Evolutionary conservation across 2,113 vertebrate species (phyloP), one percentile per base, ranked within the genome.

Genomic region (Ranitomeya imitator): DNA sequence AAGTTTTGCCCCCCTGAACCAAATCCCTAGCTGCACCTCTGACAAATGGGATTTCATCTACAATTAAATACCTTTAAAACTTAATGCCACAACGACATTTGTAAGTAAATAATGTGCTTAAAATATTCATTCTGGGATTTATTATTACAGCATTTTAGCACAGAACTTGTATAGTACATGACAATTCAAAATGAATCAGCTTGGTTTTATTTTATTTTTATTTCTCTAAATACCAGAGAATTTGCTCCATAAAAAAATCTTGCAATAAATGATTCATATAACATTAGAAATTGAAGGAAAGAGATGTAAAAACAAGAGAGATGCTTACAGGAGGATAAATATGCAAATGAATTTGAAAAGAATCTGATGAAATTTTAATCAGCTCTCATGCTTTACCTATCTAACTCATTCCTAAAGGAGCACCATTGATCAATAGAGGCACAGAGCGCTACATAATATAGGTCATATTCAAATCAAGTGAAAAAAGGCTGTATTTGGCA

Each of bases 291-390:
- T 45, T 76, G 55, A 0, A 88, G 45, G n/a, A 19, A 88, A 21
- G 60, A n/a, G 23, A 88, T 65, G 54, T 85, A 87, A 63, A 79
- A 89, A 0, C 19, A 90, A 73, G 60, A 45, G n/a, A 63, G 86
- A 59, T 76, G 81, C 79, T 78, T 83, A 88, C 74, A 83, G 0
- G 16, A 85, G 3, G 8, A 0, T 4, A 71, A 85, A 84, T 86
- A 90, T 73, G 23, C 6, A 88, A 67, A 6, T 86, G 85, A 85
- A 71, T 54, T 86, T 8, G 6, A 81, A 6, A 71, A 89, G 51
- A 78, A 84, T 78, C 80, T 88, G 73, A 88, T 88, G 59, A 88
- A 88, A 83, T 52, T 88, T 83, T 88, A 88, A 88, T 88, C 87
- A 88, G 87, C 37, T 83, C 81, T 74, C 55, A 14, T 83, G 74